These are phyloP conservation scores for Bellardia pandia DNA, from an alignment of 2,888 invertebrate genomes.

Conservation along the genomic window DNA sequence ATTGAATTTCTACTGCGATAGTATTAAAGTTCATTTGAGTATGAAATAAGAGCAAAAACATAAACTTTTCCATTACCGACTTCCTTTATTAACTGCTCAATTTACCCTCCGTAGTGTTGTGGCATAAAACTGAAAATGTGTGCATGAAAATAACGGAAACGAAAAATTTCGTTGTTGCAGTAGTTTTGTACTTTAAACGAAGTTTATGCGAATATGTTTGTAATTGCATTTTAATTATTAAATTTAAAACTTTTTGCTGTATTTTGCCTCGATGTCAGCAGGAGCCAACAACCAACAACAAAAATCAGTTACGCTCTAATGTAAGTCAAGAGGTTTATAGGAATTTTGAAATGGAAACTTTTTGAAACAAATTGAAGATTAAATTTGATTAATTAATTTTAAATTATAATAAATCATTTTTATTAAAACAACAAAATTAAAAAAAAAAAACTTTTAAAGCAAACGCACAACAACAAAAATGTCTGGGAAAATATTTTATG, in stretches of 20 bases:
- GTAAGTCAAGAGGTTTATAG: conserved; percentile 67
- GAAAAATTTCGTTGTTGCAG: conserved; percentile 34
- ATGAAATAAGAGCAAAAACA: background rate
- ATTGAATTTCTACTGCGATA: too few relatives aligned
- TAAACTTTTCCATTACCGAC: too few relatives aligned
- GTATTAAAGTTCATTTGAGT: too few relatives aligned
- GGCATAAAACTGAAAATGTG: background rate
- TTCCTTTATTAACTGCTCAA: conserved; percentile 4
- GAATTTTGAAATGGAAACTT: conserved; percentile 41
- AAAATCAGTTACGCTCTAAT: conserved; percentile 20
- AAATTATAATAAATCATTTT: conserved; percentile 50
- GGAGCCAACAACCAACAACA: background rate
- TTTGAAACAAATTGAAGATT: conserved; percentile 49
- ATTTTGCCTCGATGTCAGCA: conserved; percentile 13
- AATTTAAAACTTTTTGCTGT: conserved; percentile 54
- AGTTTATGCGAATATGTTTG: conserved; percentile 43
- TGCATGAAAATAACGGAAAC: conserved; percentile 45
- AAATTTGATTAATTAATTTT: conserved; percentile 60
- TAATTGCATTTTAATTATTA: conserved; percentile 70
- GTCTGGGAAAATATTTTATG: conserved; percentile 1
- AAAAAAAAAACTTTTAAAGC: conserved; percentile 8
- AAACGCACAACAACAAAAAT: background rate
- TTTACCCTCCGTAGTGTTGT: background rate
- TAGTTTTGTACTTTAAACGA: conserved; percentile 55
- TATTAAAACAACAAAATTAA: background rate